Conservation (phyloP, 2,113 vertebrate species). For the Alosa alosa region DNA sequence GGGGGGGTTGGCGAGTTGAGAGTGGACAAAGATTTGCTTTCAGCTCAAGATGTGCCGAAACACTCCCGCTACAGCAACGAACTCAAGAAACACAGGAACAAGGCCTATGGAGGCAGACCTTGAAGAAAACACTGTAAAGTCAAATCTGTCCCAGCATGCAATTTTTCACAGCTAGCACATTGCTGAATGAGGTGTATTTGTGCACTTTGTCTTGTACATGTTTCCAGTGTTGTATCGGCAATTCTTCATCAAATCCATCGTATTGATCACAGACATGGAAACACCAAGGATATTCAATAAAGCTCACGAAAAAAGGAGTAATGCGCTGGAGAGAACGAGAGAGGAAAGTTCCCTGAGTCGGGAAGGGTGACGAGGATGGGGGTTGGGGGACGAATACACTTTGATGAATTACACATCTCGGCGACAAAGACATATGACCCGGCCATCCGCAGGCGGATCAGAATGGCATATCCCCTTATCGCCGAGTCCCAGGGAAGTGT, state of each 20-base stretch:
- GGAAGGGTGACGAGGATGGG: not conserved
- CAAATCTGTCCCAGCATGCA: not conserved
- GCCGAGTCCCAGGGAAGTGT: not conserved
- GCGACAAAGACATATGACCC: not conserved
- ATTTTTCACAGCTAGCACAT: not conserved
- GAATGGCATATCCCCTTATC: constrained; percentile 8
- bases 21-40: not conserved
- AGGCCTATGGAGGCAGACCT: not conserved
- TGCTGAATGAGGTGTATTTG: not conserved
- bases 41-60: not conserved
- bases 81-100: too few relatives aligned
- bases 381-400: not conserved
- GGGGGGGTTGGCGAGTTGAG: not conserved
- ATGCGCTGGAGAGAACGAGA: not conserved
- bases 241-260: not conserved
- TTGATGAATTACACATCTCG: not conserved
- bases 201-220: not conserved
- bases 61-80: not conserved
- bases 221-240: not conserved
- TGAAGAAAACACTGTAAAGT: not conserved
- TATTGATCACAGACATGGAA: not conserved
- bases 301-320: not conserved
- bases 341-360: not conserved
- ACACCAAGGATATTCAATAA: not conserved
- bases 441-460: not conserved